Evolutionary conservation across 2,113 vertebrate species (phyloP).

Genomic region (Hydrochoerus hydrochaeris): DNA sequence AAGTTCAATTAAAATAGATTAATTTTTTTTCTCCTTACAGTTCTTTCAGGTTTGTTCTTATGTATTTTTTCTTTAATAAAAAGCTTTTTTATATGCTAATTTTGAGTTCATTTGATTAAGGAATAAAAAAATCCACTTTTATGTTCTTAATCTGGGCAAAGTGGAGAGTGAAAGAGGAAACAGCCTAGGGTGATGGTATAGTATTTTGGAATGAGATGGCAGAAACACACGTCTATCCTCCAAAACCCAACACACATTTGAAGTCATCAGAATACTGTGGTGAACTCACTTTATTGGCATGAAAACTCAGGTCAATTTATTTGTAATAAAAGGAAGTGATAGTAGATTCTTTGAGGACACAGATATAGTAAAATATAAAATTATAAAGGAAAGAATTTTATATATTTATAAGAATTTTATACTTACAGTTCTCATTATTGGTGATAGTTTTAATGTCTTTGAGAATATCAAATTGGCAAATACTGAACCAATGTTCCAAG

Average conservation of each 20-base stretch:
- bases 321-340: not conserved
- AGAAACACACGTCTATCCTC: not conserved
- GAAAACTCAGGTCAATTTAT: not conserved
- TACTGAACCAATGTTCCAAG: not conserved
- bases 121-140: not conserved
- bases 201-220: not conserved
- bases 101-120: not conserved
- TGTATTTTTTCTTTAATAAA: not conserved
- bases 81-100: not conserved
- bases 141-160: not conserved
- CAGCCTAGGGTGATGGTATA: not conserved
- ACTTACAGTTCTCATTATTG: not conserved
- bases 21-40: not conserved
- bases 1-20: not conserved
- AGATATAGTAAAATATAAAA: not conserved
- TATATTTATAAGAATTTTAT: not conserved
- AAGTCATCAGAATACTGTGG: not conserved
- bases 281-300: not conserved
- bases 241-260: not conserved
- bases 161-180: not conserved
- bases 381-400: not conserved
- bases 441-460: not conserved
- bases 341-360: not conserved
- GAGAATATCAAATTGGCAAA: not conserved
- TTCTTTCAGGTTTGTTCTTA: not conserved